Percentiles rank a stretch among this genome's conserved stretches.
Evolutionary conservation across 2,113 vertebrate species (phyloP).

Genomic region (Lamprotornis superbus): DNA sequence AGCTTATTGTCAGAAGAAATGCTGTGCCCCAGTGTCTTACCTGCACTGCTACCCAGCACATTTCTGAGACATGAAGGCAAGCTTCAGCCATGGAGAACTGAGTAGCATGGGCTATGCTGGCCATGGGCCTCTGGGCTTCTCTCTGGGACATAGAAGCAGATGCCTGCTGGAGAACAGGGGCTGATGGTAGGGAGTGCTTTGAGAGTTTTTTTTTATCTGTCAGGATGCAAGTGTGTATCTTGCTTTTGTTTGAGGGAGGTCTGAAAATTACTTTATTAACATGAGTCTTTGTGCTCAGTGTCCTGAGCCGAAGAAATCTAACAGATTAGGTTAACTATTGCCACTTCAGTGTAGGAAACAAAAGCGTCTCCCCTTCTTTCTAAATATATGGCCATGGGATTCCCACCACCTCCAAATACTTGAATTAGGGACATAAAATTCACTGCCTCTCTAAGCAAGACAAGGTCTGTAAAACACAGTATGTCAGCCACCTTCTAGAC

Average conservation of each 20-base stretch:
- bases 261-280: not conserved
- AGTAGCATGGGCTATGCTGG: not conserved
- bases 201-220: not conserved
- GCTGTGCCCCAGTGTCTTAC: not conserved
- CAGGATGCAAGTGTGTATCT: not conserved
- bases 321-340: not conserved
- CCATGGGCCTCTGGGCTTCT: not conserved
- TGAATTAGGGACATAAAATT: not conserved
- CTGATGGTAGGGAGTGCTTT: not conserved
- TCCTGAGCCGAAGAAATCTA: not conserved
- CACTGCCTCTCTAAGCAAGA: not conserved
- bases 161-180: not conserved
- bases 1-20: not conserved
- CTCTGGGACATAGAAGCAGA: not conserved
- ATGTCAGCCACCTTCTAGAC: not conserved
- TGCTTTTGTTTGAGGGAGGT: not conserved
- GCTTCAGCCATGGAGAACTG: not conserved
- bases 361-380: not conserved
- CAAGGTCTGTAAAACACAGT: not conserved
- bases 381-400: not conserved
- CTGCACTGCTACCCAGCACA: not conserved
- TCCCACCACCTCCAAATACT: not conserved
- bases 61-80: not conserved
- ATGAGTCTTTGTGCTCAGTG: not conserved
- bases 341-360: not conserved